Evolutionary conservation across 2,797 vertebrate genomes (phyloP).

Genomic region (Neosilurus hyrtlii): DNA sequence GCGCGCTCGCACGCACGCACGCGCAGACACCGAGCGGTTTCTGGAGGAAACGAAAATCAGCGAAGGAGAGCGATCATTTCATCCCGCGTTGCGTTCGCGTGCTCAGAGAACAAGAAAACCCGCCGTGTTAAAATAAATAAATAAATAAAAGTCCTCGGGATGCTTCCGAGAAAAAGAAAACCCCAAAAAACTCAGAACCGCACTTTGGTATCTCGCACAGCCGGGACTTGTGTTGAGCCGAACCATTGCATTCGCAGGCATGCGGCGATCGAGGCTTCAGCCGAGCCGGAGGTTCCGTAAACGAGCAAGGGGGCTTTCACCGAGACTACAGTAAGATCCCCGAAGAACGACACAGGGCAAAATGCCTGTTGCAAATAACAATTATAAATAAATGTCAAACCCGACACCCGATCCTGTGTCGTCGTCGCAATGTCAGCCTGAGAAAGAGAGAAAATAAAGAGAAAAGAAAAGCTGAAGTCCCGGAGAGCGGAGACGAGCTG

Average conservation of each 20-base stretch:
- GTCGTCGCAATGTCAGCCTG: slow-evolving; percentile 43
- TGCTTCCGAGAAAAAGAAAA: neutral
- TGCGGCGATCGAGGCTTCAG: neutral
- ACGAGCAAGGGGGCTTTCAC: neutral
- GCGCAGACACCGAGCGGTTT: neutral
- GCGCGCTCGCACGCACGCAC: too few species aligned
- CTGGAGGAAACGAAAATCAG: slow-evolving; percentile 4
- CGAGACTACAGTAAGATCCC: slow-evolving; percentile 7
- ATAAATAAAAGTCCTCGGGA: slow-evolving; percentile 17
- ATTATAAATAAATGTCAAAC: slow-evolving; percentile 44
- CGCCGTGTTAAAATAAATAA: too few species aligned
- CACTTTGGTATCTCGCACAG: neutral
- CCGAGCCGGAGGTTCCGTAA: neutral
- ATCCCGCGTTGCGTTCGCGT: neutral
- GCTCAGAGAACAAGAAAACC: neutral
- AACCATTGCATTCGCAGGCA: slow-evolving; percentile 15
- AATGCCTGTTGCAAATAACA: slow-evolving; percentile 56
- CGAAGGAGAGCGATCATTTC: slow-evolving; percentile 1
- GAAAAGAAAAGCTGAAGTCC: slow-evolving; percentile 8
- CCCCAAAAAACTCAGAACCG: neutral
- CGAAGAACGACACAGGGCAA: neutral
- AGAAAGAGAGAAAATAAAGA: neutral
- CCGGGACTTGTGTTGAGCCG: neutral
- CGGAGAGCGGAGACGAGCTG: slow-evolving; percentile 60
- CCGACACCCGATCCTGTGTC: slow-evolving; percentile 61